Base-by-base conservation (phyloP, 2,113 vertebrate species). In the Microcebus lehilahytsara region DNA sequence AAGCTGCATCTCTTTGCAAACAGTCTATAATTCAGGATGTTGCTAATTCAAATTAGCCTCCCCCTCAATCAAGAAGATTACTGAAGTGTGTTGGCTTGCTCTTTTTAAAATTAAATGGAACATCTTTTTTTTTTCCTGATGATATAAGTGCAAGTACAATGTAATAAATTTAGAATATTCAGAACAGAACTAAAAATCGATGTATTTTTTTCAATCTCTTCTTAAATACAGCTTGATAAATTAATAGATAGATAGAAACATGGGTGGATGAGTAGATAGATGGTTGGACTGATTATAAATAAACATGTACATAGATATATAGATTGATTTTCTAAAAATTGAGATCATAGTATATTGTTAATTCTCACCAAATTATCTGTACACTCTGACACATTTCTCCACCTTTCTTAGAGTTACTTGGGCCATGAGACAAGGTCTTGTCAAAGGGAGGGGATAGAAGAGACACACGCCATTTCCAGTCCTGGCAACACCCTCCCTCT, bases 1-100 rank as follows among this genome's bases (percentile, higher is more conserved):
- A 94, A 94, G 64, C 89, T 62, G 17, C 32, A 74, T 77, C 74
- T 91, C 75, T 91, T 84, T 94, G 94, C 91, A 95, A 97, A 97
- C 83, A 78, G 79, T 80, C 85, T 74, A 58, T 91, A 89, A 95
- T 58, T 96, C 89, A 94, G n/a, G 62, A 83, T 66, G 90, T 40
- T 92, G 91, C 62, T 87, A 32, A 95, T 90, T 83, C 83, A 95
- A 74, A 84, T 84, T 53, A 97, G 49, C 93, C 89, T 89, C 86
- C 75, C 67, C 89, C 95, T 96, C 92, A 80, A 93, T 94, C 95
- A 89, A 53, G 58, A 34, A 92, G 89, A 93, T 84, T 80, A 74
- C 86, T 92, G 77, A 80, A 96, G 95, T 96, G 86, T 89, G 83
- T n/a, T 69, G 89, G 32, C 79, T 95, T 58, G 85, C 51, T 97